Conservation (phyloP, 2,888 invertebrate species). For the Chouioia cunea region DNA sequence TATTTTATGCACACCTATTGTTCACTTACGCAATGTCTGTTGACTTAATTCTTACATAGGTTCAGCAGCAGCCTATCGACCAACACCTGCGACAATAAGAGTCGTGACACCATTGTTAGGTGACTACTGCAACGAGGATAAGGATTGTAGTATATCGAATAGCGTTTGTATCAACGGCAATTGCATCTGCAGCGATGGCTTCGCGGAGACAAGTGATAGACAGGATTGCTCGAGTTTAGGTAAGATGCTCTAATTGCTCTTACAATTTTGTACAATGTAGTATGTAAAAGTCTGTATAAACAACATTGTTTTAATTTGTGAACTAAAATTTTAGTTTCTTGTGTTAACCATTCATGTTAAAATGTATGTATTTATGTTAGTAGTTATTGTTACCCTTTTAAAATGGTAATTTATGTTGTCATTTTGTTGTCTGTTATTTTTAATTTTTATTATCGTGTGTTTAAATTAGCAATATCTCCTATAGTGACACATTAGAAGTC, state of each 20-base stretch:
- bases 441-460: too few species aligned
- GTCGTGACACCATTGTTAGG: conserved; percentile 79
- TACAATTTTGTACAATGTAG: not conserved
- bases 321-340: conserved; percentile 16
- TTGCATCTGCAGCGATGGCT: conserved; percentile 81
- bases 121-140: conserved; percentile 80
- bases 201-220: conserved; percentile 75
- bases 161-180: conserved; percentile 81
- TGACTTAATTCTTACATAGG: too few species aligned
- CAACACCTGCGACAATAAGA: conserved; percentile 76
- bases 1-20: too few species aligned
- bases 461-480: too few species aligned
- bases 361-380: not conserved
- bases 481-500: too few species aligned
- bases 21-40: too few species aligned
- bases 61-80: conserved; percentile 71
- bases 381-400: too few species aligned
- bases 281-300: not conserved
- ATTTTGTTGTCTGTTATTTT: too few species aligned
- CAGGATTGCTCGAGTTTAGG: conserved; percentile 71
- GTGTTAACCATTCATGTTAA: conserved; percentile 10
- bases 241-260: too few species aligned
- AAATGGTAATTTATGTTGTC: too few species aligned
- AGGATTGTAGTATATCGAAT: conserved; percentile 78
- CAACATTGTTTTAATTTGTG: not conserved